Evolutionary conservation across 2,888 invertebrate genomes (phyloP).

Genomic region (Eugnorisma glareosa): DNA sequence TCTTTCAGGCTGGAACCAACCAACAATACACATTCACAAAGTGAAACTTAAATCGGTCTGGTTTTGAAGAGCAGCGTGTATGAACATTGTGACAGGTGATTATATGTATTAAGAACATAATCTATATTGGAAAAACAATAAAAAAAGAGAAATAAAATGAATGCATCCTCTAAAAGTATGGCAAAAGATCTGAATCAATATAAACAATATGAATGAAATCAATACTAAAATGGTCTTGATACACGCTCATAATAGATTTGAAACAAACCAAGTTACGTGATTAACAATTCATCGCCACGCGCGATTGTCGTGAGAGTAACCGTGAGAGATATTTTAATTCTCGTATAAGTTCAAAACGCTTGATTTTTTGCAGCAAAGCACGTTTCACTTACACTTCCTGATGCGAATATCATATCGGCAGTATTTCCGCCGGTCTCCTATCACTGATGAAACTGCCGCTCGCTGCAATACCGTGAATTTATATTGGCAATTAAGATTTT

Average conservation of each 20-base stretch:
- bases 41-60: no score
- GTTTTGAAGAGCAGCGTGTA: no score
- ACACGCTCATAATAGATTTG: neutral
- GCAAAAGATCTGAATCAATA: slow-evolving; percentile 6
- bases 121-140: no score
- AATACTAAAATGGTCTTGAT: slow-evolving; percentile 20
- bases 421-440: slow-evolving; percentile 31
- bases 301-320: slow-evolving; percentile 21
- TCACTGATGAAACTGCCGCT: neutral
- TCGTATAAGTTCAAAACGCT: slow-evolving; percentile 31
- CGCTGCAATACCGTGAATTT: neutral
- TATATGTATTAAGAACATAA: no score
- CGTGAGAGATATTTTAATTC: slow-evolving; percentile 29
- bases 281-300: slow-evolving; percentile 23
- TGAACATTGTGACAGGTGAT: no score
- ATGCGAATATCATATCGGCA: slow-evolving; percentile 22
- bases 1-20: no score
- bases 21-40: no score
- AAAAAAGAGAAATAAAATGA: no score
- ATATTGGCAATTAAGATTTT: neutral
- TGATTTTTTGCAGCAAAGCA: slow-evolving; percentile 17
- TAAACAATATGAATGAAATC: neutral
- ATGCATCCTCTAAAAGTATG: no score
- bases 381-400: slow-evolving; percentile 26
- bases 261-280: neutral